Evolutionary conservation across 2,797 vertebrate genomes (phyloP).

Genomic region (Lacerta bilineata): DNA sequence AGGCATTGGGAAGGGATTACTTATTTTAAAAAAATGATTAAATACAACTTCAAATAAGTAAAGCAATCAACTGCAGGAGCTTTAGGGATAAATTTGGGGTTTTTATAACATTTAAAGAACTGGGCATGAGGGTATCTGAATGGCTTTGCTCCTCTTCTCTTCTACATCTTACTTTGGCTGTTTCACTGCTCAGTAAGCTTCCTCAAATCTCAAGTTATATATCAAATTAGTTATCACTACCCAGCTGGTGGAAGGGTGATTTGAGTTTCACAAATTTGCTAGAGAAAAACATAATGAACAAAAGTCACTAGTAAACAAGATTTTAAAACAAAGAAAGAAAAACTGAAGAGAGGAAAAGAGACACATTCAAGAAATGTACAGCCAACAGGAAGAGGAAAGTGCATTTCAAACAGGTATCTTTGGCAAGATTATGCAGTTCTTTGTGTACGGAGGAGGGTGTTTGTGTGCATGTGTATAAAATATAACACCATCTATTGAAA

Average conservation of each 20-base stretch:
- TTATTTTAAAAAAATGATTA: not conserved
- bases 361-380: constrained; percentile 55
- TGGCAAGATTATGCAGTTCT: constrained; percentile 82
- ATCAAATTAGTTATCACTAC: constrained; percentile 18
- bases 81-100: not conserved
- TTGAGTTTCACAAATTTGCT: constrained; percentile 15
- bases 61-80: not conserved
- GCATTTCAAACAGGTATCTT: constrained; percentile 82
- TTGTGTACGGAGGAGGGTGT: constrained; percentile 63
- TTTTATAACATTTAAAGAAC: not conserved
- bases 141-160: constrained; percentile 25
- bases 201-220: constrained; percentile 12
- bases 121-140: not conserved
- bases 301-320: constrained; percentile 60
- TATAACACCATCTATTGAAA: constrained; percentile 76
- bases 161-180: not conserved
- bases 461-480: constrained; percentile 56
- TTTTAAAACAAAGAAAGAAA: constrained; percentile 1
- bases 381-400: constrained; percentile 77
- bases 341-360: constrained; percentile 48
- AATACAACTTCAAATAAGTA: not conserved
- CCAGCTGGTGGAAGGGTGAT: not conserved
- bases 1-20: not conserved
- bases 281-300: constrained; percentile 26
- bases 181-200: constrained; percentile 3